Evolutionary conservation across 2,797 vertebrate genomes (phyloP).

Genomic region (Chiloscyllium punctatum): DNA sequence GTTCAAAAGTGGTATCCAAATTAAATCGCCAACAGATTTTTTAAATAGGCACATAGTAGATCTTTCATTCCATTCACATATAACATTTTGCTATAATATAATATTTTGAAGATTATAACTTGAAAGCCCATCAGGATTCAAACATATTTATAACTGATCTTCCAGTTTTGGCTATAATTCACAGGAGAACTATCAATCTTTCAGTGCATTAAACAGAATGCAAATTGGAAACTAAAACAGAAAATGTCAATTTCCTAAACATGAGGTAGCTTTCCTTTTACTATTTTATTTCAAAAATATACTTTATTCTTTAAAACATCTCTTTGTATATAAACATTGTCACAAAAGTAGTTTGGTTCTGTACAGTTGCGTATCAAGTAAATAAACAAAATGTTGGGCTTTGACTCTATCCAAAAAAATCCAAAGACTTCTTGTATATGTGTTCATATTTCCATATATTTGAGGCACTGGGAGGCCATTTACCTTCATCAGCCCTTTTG

Average conservation of each 20-base stretch:
- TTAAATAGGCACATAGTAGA: background rate
- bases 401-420: no score
- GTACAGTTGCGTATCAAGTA: no score
- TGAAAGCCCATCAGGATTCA: background rate
- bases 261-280: background rate
- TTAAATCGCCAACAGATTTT: background rate
- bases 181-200: background rate
- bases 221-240: background rate
- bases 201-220: background rate
- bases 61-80: background rate
- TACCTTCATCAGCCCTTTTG: no score
- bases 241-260: background rate
- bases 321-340: no score
- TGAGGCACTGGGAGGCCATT: no score
- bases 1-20: background rate
- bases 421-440: no score
- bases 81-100: no score
- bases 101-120: background rate
- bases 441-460: no score
- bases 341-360: no score
- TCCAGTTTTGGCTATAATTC: background rate
- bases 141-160: background rate
- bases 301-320: no score
- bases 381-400: no score
- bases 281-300: no score